Evolutionary conservation across 2,888 invertebrate species (phyloP), one percentile per base, ranked within the genome.

Genomic region (Amorpha juglandis): DNA sequence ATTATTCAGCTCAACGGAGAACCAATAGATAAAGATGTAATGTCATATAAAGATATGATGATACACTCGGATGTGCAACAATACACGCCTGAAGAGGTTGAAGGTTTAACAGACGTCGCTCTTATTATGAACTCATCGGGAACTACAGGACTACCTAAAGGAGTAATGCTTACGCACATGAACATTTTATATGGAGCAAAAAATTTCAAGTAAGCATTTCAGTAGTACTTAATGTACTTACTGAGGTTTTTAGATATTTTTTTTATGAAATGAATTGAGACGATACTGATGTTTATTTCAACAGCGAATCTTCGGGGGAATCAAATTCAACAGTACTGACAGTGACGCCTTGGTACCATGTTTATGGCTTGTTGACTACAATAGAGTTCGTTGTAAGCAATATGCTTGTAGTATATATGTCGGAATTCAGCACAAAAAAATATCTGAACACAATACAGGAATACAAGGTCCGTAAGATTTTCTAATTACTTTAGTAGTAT

Each of bases 131-230:
- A 94, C 78, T 94, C 94, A 2, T 94, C 94, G 69, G 93, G 97
- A 0, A 97, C 97, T 0, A 97, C 96, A 0, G 97, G 97, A 0
- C 87, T 96, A 35, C 96, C 96, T 0, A 97, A 96, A 86, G 96
- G 96, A 14, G 96, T 96, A 0, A 94, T 95, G 94, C 81, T 96
- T 48, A 94, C 95, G 0, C 96, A 96, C 76, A 64, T 81, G 2
- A 85, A 86, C 55, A 65, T 74, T 0, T 67, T 86, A 9, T 79
- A 67, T 93, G 94, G 12, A 8, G 71, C 70, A 51, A 58, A 65
- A 16, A 66, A 58, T 35, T 70, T 69, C 51, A 71, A 72, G 72
- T 72, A 68, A 64, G 68, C 4, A 27, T 27, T 27, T 27, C 1
- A 27, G 27, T 27, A 27, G 27, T 27, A 27, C 27, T 4, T n/a